These are phyloP conservation scores for Microchirus variegatus DNA, from an alignment of 2,797 vertebrate species.

Conservation along the genomic window DNA sequence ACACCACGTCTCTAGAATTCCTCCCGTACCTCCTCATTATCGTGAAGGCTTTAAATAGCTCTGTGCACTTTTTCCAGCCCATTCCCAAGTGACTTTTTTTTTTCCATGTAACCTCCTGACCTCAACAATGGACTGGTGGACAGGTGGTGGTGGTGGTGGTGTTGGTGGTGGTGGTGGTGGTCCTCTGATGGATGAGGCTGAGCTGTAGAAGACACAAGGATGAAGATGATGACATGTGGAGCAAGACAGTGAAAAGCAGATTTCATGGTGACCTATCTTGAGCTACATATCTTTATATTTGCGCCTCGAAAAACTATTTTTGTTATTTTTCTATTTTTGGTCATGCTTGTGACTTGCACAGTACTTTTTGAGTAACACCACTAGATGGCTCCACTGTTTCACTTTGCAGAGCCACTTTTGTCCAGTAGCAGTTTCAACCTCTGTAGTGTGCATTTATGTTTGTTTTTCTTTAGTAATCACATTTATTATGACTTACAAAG, in stretches of 20 bases:
- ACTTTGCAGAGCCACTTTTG: background rate
- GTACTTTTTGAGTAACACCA: conserved; percentile 19
- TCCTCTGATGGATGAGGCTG: conserved; percentile 1
- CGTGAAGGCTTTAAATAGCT: conserved; percentile 72
- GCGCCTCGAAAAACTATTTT: too few relatives aligned
- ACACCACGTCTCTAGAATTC: conserved; percentile 52
- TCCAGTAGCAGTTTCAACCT: too few relatives aligned
- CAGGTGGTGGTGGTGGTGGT: conserved; percentile 52
- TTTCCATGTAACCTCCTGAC: conserved; percentile 65
- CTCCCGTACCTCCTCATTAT: conserved; percentile 64
- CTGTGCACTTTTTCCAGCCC: conserved; percentile 35
- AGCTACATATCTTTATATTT: too few relatives aligned
- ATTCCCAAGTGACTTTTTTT: conserved; percentile 61
- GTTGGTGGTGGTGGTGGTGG: conserved; percentile 50
- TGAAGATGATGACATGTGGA: background rate
- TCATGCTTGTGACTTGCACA: too few relatives aligned
- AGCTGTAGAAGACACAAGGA: background rate
- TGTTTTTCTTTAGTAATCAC: too few relatives aligned
- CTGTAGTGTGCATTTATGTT: too few relatives aligned
- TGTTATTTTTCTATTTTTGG: too few relatives aligned
- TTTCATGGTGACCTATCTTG: background rate
- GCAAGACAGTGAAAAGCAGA: background rate
- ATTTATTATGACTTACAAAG: too few relatives aligned
- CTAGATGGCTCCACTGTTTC: conserved; percentile 58
- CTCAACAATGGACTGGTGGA: conserved; percentile 30